These are phyloP conservation scores for Hypomecis punctinalis DNA, from an alignment of 2,888 invertebrate genomes.

Conservation along the genomic window DNA sequence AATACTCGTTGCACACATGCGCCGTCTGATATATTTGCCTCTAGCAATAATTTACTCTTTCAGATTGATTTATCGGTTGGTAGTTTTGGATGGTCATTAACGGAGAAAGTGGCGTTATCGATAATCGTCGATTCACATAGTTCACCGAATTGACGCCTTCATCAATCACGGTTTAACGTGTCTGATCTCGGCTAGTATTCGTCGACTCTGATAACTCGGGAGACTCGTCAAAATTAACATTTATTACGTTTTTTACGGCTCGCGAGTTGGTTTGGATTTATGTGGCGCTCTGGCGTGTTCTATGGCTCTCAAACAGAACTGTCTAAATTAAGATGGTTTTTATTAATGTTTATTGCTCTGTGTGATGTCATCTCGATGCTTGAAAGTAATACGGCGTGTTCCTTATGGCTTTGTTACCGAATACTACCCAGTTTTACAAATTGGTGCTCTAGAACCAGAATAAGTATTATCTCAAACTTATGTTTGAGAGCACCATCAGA, in stretches of 20 bases:
- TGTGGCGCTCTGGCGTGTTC: conserved; percentile 27
- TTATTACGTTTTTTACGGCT: conserved; percentile 22
- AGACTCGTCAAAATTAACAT: conserved; percentile 25
- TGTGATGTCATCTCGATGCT: conserved; percentile 34
- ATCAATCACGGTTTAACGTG: conserved; percentile 57
- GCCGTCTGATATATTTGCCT: conserved; percentile 47
- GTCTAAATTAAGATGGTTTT: conserved; percentile 34
- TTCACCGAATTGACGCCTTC: conserved; percentile 60
- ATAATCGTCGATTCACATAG: conserved; percentile 57
- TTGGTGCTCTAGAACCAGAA: conserved; percentile 15
- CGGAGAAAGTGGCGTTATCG: conserved; percentile 68
- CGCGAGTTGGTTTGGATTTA: conserved; percentile 19
- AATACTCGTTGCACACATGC: conserved; percentile 50
- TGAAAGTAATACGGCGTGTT: conserved; percentile 20
- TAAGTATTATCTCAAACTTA: too few relatives aligned
- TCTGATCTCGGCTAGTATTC: conserved; percentile 18
- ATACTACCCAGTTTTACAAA: conserved; percentile 5
- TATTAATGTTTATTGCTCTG: conserved; percentile 33
- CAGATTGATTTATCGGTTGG: conserved; percentile 62
- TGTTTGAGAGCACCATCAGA: too few relatives aligned
- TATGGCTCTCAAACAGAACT: conserved; percentile 33
- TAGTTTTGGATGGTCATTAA: conserved; percentile 61
- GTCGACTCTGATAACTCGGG: conserved; percentile 28
- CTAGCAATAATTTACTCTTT: conserved; percentile 64
- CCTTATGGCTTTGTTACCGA: conserved; percentile 24